phyloP scores from a whole-genome alignment of 1,140 invertebrate genomes.

The Procambarus virginalis region DNA sequence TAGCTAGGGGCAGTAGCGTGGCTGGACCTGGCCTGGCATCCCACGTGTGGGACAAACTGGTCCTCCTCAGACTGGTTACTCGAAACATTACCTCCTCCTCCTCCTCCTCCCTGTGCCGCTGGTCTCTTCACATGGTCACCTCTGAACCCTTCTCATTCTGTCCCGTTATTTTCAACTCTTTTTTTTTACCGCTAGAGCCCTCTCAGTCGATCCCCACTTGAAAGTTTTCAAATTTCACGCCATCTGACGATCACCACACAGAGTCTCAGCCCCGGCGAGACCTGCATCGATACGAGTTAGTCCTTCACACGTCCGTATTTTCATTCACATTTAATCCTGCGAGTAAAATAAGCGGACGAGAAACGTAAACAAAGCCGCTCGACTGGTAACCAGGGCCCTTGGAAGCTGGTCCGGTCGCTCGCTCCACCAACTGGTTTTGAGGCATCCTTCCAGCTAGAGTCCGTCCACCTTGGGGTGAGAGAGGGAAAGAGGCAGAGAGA shows the following conservation, averaged over 20 bases:
- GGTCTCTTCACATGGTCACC: neutral
- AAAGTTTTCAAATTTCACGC: neutral
- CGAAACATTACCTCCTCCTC: neutral
- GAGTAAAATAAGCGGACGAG: neutral
- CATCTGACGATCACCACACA: no score
- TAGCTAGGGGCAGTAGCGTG: no score
- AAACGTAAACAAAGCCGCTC: neutral
- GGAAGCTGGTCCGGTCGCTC: neutral
- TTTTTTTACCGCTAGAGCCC: neutral
- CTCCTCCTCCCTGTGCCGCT: neutral
- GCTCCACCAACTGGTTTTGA: constrained; percentile 3
- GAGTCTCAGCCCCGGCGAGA: no score
- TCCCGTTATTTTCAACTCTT: neutral
- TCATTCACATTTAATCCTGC: neutral
- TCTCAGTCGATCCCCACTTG: neutral
- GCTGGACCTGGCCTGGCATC: neutral
- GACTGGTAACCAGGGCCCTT: neutral
- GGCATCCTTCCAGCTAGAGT: neutral
- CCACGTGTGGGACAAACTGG: neutral
- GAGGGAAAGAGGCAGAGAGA: constrained; percentile 12
- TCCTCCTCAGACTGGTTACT: neutral
- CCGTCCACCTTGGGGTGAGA: neutral
- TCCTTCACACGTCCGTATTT: neutral
- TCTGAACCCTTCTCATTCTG: neutral
- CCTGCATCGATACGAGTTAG: no score